Evolutionary conservation across 2,797 vertebrate genomes (phyloP), one percentile per base, ranked within the genome.

Genomic region (Poecilia velifera): DNA sequence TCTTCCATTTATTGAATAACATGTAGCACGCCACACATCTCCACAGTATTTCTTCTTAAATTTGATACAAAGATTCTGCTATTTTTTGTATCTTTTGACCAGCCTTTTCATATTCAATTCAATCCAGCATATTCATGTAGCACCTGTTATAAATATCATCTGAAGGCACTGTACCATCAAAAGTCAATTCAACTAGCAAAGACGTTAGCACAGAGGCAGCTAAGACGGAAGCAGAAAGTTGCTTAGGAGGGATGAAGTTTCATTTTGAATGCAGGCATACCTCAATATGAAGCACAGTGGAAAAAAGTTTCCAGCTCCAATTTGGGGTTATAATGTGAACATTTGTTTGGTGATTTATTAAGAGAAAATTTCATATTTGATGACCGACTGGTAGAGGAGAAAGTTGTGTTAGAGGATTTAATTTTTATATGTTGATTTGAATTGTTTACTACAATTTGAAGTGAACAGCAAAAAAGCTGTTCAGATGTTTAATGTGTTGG

Each of bases 1-100:
- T 68, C 64, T 68, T 41, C 36, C 36, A 25, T 41, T 68, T 41
- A 68, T 68, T 68, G 36, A 68, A 68, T 41, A 68, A 68, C 13
- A 41, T 9, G 18, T 68, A 39, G 18, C 14, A 64, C 6, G 34
- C 1, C 18, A 68, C 64, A 25, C 64, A 25, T 68, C 20, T 41
- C 36, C 9, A 41, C 36, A 10, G 36, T 22, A 41, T 68, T 68
- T 41, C 62, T 36, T 36, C 62, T 39, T 68, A 68, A 10, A 41
- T 68, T 25, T 41, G 64, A 68, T 41, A 39, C 34, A 41, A 36
- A 64, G 59, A 62, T 34, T 64, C 6, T 20, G 31, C 6, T 64
- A 36, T 20, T 64, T 20, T 20, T 12, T 39, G 22, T 9, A 34
- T 18, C 18, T 66, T 22, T 39, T 66, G 36, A 66, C 18, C 34